Conservation (phyloP, 2,797 vertebrate genomes). For the Macroramphosus scolopax region DNA sequence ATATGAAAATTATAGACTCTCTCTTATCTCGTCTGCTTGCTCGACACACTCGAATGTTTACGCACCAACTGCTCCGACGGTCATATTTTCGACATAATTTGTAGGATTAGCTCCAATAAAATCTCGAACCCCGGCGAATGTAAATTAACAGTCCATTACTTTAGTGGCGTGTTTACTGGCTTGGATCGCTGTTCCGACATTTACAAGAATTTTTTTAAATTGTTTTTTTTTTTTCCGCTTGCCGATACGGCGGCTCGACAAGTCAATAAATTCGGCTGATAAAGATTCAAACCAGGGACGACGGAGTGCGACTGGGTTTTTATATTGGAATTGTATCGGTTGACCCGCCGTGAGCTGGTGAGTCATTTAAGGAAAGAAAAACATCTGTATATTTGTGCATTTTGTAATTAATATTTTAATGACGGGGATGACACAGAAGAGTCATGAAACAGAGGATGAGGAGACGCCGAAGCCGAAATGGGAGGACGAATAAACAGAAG, state of each 20-base stretch:
- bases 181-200: slow-evolving; percentile 41
- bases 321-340: not conserved
- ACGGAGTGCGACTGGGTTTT: slow-evolving; percentile 35
- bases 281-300: slow-evolving; percentile 35
- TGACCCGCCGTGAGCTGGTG: too few species aligned
- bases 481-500: slow-evolving; percentile 26
- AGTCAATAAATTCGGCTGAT: slow-evolving; percentile 43
- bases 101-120: slow-evolving; percentile 16
- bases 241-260: slow-evolving; percentile 38
- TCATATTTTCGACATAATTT: slow-evolving; percentile 24
- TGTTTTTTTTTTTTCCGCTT: slow-evolving; percentile 11
- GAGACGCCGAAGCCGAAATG: slow-evolving; percentile 31
- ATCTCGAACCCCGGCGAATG: slow-evolving; percentile 11
- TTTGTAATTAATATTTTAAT: too few species aligned
- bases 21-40: too few species aligned
- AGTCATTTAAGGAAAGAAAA: too few species aligned
- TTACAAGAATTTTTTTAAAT: slow-evolving; percentile 42
- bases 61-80: not conserved
- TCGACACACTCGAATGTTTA: slow-evolving; percentile 1
- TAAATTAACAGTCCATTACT: slow-evolving; percentile 50
- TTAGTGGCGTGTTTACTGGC: slow-evolving; percentile 51
- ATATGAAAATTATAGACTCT: too few species aligned
- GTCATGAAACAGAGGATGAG: slow-evolving; percentile 3
- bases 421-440: too few species aligned
- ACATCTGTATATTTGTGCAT: too few species aligned